These are phyloP conservation scores for Lepus timidus DNA, from an alignment of 2,113 vertebrate species.

Conservation along the genomic window DNA sequence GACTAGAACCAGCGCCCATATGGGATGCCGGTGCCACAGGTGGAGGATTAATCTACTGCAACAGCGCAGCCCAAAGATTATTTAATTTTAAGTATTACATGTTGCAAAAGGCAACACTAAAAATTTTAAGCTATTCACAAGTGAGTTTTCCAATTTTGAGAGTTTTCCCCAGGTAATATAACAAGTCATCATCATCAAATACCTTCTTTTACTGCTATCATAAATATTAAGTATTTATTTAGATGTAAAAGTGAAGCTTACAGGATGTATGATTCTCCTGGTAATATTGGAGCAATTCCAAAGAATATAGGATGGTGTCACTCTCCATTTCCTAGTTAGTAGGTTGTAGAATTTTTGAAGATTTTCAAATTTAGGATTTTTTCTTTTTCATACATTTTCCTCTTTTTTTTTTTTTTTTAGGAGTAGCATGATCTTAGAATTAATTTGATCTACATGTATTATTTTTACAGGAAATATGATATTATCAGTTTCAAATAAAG, in stretches of 20 bases:
- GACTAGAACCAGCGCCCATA: no score
- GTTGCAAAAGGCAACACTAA: not conserved
- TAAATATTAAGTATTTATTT: slow-evolving; percentile 56
- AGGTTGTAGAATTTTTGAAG: slow-evolving; percentile 44
- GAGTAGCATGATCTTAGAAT: not conserved
- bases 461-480: not conserved
- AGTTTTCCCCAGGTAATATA: not conserved
- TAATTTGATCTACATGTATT: not conserved
- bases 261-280: slow-evolving; percentile 68
- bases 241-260: slow-evolving; percentile 42
- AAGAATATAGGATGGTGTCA: slow-evolving; percentile 63
- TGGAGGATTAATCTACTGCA: no score
- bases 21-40: no score
- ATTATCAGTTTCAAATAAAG: not conserved
- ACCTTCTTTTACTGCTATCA: slow-evolving; percentile 29
- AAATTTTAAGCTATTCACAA: not conserved
- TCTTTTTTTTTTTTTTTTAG: not conserved
- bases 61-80: not conserved
- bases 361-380: slow-evolving; percentile 7
- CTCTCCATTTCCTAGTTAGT: slow-evolving; percentile 62
- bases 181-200: not conserved
- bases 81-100: slow-evolving; percentile 37
- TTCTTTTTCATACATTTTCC: not conserved
- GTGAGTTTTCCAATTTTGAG: not conserved
- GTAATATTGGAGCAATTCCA: slow-evolving; percentile 58